These are phyloP conservation scores for Avahi laniger DNA, from an alignment of 2,797 vertebrate species.

Conservation along the genomic window DNA sequence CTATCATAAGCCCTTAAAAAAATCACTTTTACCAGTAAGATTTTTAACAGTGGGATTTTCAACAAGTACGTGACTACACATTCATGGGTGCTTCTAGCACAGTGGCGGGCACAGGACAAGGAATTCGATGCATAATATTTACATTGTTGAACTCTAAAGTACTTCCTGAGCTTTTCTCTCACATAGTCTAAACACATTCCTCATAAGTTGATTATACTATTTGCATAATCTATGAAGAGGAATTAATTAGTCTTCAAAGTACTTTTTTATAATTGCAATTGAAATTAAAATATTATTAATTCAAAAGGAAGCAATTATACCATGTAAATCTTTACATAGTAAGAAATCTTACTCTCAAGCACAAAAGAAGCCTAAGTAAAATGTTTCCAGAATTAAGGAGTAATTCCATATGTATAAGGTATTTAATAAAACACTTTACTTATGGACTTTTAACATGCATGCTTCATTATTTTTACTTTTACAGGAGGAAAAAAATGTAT, in stretches of 20 bases:
- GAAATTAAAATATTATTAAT: constrained; percentile 24
- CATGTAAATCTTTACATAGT: neutral
- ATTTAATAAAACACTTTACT: neutral
- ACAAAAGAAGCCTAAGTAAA: constrained; percentile 4
- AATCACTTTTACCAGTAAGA: neutral
- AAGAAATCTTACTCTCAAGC: neutral
- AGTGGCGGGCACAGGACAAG: neutral
- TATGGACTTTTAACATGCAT: neutral
- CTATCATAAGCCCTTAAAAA: constrained; percentile 20
- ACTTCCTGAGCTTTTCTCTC: neutral
- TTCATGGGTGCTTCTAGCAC: neutral
- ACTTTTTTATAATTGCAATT: neutral
- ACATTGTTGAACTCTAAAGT: neutral
- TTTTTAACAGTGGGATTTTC: neutral
- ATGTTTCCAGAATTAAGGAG: neutral
- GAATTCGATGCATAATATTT: constrained; percentile 4
- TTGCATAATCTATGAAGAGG: neutral
- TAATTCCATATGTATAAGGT: neutral
- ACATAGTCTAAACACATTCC: neutral
- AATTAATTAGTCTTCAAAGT: neutral
- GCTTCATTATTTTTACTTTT: constrained; percentile 47
- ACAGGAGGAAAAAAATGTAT: neutral
- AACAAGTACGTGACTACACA: neutral
- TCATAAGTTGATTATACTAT: neutral
- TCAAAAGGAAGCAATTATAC: constrained; percentile 47